A percentile compares a stretch with the other conserved stretches of the same genome.
These are phyloP conservation scores for Osmerus mordax DNA, from an alignment of 2,113 vertebrate genomes.

Conservation along the genomic window DNA sequence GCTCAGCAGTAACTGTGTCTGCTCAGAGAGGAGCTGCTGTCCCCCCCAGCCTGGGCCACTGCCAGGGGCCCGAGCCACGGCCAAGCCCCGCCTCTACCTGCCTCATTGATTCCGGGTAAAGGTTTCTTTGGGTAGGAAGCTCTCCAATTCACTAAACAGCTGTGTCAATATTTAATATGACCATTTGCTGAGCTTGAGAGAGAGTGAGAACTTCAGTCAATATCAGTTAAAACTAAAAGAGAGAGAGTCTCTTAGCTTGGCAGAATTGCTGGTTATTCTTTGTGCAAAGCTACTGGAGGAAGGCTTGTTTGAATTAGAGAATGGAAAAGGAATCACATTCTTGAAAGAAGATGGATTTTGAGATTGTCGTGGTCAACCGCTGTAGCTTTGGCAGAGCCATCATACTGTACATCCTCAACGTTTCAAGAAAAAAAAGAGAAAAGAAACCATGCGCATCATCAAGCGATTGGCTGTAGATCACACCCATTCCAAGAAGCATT, in stretches of 20 bases:
- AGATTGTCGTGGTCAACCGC: neutral
- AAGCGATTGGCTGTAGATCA: too few species aligned
- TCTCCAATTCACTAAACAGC: conserved; percentile 27
- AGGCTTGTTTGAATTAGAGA: conserved; percentile 1
- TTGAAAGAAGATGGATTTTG: conserved; percentile 2
- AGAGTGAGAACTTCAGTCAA: conserved; percentile 22
- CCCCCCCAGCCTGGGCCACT: neutral
- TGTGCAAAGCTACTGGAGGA: neutral
- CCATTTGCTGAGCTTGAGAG: conserved; percentile 23
- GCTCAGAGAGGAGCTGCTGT: neutral
- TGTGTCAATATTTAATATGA: conserved; percentile 53
- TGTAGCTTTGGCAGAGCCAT: too few species aligned
- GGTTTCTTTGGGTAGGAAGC: neutral
- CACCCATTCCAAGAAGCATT: too few species aligned
- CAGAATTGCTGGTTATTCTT: neutral
- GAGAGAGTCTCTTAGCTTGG: conserved; percentile 6
- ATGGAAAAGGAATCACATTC: neutral
- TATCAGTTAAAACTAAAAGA: conserved; percentile 19
- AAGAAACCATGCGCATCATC: too few species aligned
- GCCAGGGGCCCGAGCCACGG: neutral
- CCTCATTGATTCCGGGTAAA: conserved; percentile 3
- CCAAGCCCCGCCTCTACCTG: neutral
- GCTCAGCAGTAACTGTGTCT: conserved; percentile 52
- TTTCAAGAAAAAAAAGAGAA: too few species aligned
- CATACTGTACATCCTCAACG: too few species aligned